Evolutionary conservation across 2,888 invertebrate species (phyloP).

Genomic region (Mythimna ferrago): DNA sequence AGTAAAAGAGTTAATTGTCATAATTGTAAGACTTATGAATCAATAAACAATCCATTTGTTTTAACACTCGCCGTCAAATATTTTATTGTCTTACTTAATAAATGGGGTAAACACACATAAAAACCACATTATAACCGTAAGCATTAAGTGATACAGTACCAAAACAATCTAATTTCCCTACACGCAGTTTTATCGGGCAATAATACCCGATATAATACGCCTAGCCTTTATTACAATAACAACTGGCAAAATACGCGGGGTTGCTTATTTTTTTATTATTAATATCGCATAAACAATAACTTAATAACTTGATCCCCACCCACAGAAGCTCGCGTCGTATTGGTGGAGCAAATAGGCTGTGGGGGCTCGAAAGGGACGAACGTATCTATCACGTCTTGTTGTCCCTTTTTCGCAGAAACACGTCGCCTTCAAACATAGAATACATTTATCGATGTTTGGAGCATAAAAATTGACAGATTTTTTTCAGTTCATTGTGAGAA

Average conservation of each 20-base stretch:
- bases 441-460: constrained; percentile 90
- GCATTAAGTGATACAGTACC: constrained; percentile 72
- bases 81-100: constrained; percentile 66
- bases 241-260: constrained; percentile 74
- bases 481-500: constrained; percentile 89
- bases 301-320: constrained; percentile 89
- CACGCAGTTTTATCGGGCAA: constrained; percentile 79
- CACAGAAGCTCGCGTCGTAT: constrained; percentile 84
- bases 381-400: constrained; percentile 70
- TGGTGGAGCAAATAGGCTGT: constrained; percentile 89
- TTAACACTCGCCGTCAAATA: constrained; percentile 54
- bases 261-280: constrained; percentile 88
- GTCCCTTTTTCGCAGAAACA: constrained; percentile 81
- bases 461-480: constrained; percentile 91
- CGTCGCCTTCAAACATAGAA: constrained; percentile 88
- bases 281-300: constrained; percentile 90
- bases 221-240: constrained; percentile 81
- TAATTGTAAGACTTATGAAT: constrained; percentile 46
- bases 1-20: constrained; percentile 1
- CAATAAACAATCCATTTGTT: constrained; percentile 58
- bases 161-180: constrained; percentile 85
- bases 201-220: constrained; percentile 78
- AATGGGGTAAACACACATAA: constrained; percentile 78
- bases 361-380: constrained; percentile 81
- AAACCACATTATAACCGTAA: constrained; percentile 78